Percentiles rank a stretch among this genome's conserved stretches.
phyloP scores from a whole-genome alignment of 1,140 invertebrate species.

The Muscidifurax raptorellus region DNA sequence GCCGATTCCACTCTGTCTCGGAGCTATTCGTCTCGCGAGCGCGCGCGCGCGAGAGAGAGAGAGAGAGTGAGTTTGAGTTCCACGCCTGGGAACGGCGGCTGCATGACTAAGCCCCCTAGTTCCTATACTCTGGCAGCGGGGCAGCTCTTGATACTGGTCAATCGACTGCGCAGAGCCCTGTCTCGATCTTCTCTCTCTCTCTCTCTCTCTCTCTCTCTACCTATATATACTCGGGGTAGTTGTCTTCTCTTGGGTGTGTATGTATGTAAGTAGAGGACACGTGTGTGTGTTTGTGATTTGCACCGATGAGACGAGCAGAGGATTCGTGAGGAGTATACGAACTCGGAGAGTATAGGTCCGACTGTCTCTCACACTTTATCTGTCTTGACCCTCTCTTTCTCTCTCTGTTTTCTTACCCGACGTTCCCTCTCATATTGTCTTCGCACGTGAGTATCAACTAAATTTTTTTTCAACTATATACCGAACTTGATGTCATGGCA shows the following conservation, averaged over 20 bases:
- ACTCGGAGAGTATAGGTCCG: background rate
- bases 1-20: conserved; percentile 53
- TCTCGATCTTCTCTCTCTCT: background rate
- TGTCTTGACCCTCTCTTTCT: too few species aligned
- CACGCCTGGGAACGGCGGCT: conserved; percentile 67
- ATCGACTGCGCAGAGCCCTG: conserved; percentile 51
- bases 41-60: background rate
- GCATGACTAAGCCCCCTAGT: conserved; percentile 65
- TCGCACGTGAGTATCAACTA: too few species aligned
- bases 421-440: too few species aligned
- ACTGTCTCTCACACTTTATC: background rate
- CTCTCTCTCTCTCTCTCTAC: background rate
- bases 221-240: background rate
- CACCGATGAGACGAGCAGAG: background rate
- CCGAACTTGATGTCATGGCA: too few species aligned
- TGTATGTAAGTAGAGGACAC: background rate
- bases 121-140: conserved; percentile 16
- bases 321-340: conserved; percentile 8
- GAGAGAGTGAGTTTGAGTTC: conserved; percentile 55
- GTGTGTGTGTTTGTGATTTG: too few species aligned
- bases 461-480: too few species aligned
- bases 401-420: too few species aligned
- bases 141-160: conserved; percentile 47
- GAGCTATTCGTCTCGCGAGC: conserved; percentile 42
- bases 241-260: background rate